Base-by-base conservation (phyloP, 2,888 invertebrate genomes). In the Synergus laeviventris region DNA sequence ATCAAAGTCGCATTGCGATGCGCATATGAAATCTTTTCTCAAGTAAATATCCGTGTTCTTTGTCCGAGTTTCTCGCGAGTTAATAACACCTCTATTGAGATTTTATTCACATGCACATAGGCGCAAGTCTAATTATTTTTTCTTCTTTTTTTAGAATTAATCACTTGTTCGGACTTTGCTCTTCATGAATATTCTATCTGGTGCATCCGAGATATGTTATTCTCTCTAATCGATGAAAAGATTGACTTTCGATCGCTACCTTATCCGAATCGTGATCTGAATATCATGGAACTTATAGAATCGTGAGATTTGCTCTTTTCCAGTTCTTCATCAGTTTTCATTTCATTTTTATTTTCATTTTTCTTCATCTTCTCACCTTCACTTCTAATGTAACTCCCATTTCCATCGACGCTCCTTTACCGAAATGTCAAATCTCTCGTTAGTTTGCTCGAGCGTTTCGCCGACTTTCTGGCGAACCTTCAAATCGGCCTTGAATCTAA, bases 211-310 rank as follows among this genome's bases (percentile, higher is more conserved):
- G 64, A 42, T 64, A 39, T 64, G 64, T 39, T 64, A 39, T 64
- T 39, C 39, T 39, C 64, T 39, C 31, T 31, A 31, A 60, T 18
- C 66, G 79, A 78, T 78, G 75, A 78, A 77, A 66, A 21, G 56
- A 64, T 60, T 73, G 73, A 73, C 73, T 36, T 73, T 54, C 54
- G 73, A 73, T 73, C 45, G 54, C 49, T 64, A 14, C 64, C 21
- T 64, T 64, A 64, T 64, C 39, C 21, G 64, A 21, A 64, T 64
- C 64, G 64, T 64, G 64, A 64, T 64, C 64, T 42, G 64, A 64
- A 64, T 64, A 64, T 64, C 64, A 64, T 64, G 39, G 2, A 66
- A 45, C 21, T 24, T n/a, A n/a, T n/a, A 45, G 66, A 66, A 45
- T 45, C 45, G 42, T 66, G 66, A 66, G 66, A 66, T 45, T 64